These are phyloP conservation scores for Cynocephalus volans DNA, from an alignment of 2,113 vertebrate species.

Conservation along the genomic window DNA sequence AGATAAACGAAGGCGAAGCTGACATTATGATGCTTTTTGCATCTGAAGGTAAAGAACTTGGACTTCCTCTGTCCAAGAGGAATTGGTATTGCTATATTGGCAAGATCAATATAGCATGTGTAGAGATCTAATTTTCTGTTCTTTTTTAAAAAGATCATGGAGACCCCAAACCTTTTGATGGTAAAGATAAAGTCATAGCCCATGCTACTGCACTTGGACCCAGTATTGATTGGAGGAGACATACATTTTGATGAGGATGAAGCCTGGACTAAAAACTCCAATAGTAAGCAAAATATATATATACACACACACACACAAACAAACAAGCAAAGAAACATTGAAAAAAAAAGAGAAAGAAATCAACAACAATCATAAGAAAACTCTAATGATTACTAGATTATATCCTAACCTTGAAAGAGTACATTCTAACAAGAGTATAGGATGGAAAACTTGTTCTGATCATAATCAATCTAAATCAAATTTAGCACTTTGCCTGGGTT, in stretches of 20 bases:
- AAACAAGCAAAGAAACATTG: neutral
- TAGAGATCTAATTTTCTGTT: slow-evolving; percentile 37
- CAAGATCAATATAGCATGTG: too few species aligned
- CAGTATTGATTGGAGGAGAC: slow-evolving; percentile 90
- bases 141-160: slow-evolving; percentile 88
- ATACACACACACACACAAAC: neutral
- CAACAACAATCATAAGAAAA: too few species aligned
- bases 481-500: neutral
- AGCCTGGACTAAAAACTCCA: slow-evolving; percentile 87
- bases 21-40: slow-evolving; percentile 91
- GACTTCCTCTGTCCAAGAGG: neutral
- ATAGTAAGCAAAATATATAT: slow-evolving; percentile 81
- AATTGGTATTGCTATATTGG: too few species aligned
- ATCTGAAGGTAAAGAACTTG: slow-evolving; percentile 83
- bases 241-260: slow-evolving; percentile 92
- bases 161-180: slow-evolving; percentile 89
- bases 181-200: slow-evolving; percentile 87
- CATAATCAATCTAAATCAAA: slow-evolving; percentile 24
- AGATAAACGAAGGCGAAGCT: slow-evolving; percentile 82
- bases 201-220: slow-evolving; percentile 89
- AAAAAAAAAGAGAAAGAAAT: too few species aligned
- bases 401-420: neutral
- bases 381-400: neutral
- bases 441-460: neutral
- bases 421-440: neutral